These are phyloP conservation scores for Morus bassanus DNA, from an alignment of 2,797 vertebrate species.

Conservation along the genomic window DNA sequence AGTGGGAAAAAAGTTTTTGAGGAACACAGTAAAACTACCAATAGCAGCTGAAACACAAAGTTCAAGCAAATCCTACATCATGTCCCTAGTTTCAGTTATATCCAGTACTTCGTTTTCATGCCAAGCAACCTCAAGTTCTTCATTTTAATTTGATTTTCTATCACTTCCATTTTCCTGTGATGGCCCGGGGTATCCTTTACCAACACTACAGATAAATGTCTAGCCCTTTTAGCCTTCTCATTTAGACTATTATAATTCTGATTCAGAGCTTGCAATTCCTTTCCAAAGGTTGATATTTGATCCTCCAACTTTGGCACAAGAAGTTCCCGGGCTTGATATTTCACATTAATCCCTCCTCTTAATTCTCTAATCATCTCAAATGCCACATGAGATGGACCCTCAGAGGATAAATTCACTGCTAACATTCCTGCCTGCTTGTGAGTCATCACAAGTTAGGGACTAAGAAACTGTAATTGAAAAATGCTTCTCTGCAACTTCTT, in stretches of 20 bases:
- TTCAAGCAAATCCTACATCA: neutral
- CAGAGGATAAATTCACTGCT: conserved; percentile 24
- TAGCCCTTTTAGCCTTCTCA: neutral
- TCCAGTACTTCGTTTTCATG: neutral
- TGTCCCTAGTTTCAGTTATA: neutral
- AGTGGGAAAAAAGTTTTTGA: neutral
- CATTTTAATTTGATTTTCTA: neutral
- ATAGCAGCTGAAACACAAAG: neutral
- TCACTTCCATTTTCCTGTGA: neutral
- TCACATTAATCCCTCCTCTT: conserved; percentile 25
- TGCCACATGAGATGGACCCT: conserved; percentile 14
- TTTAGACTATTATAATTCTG: neutral
- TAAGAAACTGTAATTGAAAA: conserved; percentile 22
- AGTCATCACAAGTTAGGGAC: neutral
- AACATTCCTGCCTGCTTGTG: neutral
- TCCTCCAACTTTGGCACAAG: neutral
- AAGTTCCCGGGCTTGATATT: conserved; percentile 16
- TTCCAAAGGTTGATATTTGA: conserved; percentile 23
- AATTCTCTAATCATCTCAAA: conserved; percentile 50
- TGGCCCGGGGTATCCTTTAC: neutral
- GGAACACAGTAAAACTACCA: neutral
- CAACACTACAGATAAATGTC: neutral
- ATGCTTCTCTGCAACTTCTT: neutral
- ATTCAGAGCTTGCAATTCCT: neutral
- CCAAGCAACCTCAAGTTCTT: neutral